Base-by-base conservation (phyloP, 1,140 invertebrate genomes). In the Drosophila sp. region DNA sequence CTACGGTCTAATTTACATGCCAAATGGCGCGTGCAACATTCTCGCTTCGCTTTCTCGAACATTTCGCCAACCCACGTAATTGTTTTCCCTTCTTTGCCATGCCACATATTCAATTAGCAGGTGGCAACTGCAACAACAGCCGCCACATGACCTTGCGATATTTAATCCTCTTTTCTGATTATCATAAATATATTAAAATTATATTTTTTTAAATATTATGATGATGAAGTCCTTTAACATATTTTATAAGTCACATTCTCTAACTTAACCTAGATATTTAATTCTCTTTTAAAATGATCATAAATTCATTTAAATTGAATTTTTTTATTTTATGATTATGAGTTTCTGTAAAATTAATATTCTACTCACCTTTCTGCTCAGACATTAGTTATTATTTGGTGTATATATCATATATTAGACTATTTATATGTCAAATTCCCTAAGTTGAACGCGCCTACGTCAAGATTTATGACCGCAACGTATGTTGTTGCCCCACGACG, bases 401-500 rank as follows among this genome's bases (percentile, higher is more conserved):
- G 25, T 25, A 70, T 70, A 21, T 25, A 57, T 27, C 64, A 71
- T 50, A 70, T 43, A n/a, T 18, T 32, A n/a, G 29, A 13, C 18
- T 56, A 64, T 64, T 34, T 16, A 43, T 58, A 27, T 66, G 53
- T 57, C 62, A 64, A 34, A 29, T 50, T 41, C 14, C 29, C 14
- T 14, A 9, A 51, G 56, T 27, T 62, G 50, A 43, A 64, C 14
- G 65, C 72, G 66, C 67, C 72, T 79, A 70, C 57, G 54, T 56
- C 13, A 63, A 80, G 81, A 84, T 84, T 86, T 77, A 84, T 80
- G 81, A 27, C 56, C 73, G 29, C 81, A 84, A 86, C 73, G 80
- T 84, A 73, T 61, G 32, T 66, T 34, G 29, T 59, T 59, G 69
- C 53, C 51, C 43, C 46, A n/a, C 7, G 6, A 6, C n/a, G 9